These are phyloP conservation scores for Linepithema humile DNA, from an alignment of 1,140 invertebrate genomes.

Conservation along the genomic window DNA sequence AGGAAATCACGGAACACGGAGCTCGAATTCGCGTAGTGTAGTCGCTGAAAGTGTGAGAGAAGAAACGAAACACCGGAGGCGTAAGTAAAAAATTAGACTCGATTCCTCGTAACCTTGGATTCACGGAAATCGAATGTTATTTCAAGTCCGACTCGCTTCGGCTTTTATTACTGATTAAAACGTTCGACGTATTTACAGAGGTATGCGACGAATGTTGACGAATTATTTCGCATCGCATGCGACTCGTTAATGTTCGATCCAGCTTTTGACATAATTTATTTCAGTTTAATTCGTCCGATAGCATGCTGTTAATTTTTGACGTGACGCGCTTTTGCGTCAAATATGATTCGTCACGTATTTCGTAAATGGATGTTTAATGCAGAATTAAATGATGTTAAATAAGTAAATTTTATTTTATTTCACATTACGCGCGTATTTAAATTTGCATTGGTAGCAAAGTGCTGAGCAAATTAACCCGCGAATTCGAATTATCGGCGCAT, in stretches of 20 bases:
- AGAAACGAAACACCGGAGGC: neutral
- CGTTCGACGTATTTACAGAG: neutral
- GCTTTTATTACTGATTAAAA: slow-evolving; percentile 1
- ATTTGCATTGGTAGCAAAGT: slow-evolving; percentile 37
- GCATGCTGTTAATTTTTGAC: slow-evolving; percentile 33
- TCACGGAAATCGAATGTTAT: neutral
- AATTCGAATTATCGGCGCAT: slow-evolving; percentile 43
- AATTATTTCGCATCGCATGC: slow-evolving; percentile 41
- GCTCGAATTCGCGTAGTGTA: neutral
- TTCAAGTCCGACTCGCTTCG: neutral
- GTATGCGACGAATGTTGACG: neutral
- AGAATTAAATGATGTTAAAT: slow-evolving; percentile 43
- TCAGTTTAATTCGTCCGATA: slow-evolving; percentile 37
- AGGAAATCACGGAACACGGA: neutral
- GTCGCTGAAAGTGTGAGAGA: neutral
- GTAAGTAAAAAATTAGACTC: neutral
- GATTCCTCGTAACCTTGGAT: neutral
- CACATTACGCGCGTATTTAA: slow-evolving; percentile 43
- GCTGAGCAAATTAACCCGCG: slow-evolving; percentile 33
- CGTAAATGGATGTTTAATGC: slow-evolving; percentile 44
- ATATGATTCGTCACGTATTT: slow-evolving; percentile 6
- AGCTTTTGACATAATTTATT: slow-evolving; percentile 41
- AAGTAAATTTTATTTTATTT: slow-evolving; percentile 60
- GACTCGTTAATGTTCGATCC: slow-evolving; percentile 22
- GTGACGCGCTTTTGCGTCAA: slow-evolving; percentile 21